Conservation (phyloP, 1,140 invertebrate genomes). For the Tribolium castaneum region DNA sequence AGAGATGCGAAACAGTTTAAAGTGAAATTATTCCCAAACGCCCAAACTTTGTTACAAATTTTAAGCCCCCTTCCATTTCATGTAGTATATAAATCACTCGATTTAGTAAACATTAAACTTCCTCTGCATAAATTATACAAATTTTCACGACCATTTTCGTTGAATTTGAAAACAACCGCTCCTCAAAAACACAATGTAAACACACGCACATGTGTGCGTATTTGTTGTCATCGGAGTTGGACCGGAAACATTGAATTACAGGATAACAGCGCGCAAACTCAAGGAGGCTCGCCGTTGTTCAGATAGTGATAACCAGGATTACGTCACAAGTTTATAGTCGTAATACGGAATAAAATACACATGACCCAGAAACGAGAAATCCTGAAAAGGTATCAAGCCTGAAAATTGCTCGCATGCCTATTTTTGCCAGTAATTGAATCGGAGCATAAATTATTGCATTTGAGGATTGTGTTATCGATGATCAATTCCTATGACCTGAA, state of each 20-base stretch:
- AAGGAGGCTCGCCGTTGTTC: neutral
- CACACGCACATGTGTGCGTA: slow-evolving; percentile 11
- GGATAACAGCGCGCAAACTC: neutral
- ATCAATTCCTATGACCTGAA: no score
- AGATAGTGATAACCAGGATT: slow-evolving; percentile 1
- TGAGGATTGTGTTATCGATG: neutral
- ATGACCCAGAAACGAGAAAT: slow-evolving; percentile 2
- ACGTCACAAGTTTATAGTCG: neutral
- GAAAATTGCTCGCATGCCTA: no score
- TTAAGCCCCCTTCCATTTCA: neutral
- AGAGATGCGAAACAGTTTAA: no score
- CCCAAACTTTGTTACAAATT: no score
- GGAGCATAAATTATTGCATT: neutral
- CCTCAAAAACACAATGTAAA: neutral
- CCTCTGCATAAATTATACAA: neutral
- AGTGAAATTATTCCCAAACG: no score
- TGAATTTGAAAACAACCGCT: neutral
- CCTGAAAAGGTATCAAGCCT: no score
- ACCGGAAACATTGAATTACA: slow-evolving; percentile 5
- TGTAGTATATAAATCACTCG: neutral
- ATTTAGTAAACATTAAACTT: neutral
- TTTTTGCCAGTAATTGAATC: neutral
- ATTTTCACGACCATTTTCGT: neutral
- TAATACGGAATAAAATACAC: neutral
- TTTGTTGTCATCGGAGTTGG: neutral